These are phyloP conservation scores for Chionomys nivalis DNA, from an alignment of 2,113 vertebrate genomes.

Conservation along the genomic window DNA sequence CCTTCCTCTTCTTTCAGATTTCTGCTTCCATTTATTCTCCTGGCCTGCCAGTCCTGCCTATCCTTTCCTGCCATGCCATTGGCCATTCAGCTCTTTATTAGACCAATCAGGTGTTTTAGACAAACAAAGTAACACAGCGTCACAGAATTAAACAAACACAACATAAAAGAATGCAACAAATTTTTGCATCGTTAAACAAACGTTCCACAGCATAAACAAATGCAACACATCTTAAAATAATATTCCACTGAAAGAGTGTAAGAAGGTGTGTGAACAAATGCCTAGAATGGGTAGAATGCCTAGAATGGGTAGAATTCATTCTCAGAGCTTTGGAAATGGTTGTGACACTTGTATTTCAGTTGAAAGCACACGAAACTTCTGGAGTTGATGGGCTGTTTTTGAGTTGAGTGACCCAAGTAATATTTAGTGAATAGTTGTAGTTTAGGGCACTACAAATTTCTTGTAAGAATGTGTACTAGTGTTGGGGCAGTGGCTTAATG, in stretches of 20 bases:
- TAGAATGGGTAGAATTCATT: not conserved
- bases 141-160: too few relatives aligned
- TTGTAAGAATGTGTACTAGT: not conserved
- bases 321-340: constrained; percentile 24
- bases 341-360: not conserved
- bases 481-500: not conserved
- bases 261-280: not conserved
- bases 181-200: too few relatives aligned
- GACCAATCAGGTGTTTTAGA: too few relatives aligned
- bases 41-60: too few relatives aligned
- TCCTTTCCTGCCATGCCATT: too few relatives aligned
- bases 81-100: too few relatives aligned
- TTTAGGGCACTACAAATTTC: constrained; percentile 30
- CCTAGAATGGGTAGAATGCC: not conserved
- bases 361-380: constrained; percentile 29
- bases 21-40: too few relatives aligned
- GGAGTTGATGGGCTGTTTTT: constrained; percentile 30
- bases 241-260: not conserved
- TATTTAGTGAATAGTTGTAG: constrained; percentile 6
- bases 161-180: too few relatives aligned
- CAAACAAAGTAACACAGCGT: too few relatives aligned
- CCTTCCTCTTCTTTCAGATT: too few relatives aligned
- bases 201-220: too few relatives aligned
- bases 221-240: too few relatives aligned
- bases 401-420: constrained; percentile 6